phyloP scores from a whole-genome alignment of 2,113 vertebrate species.

The Anhinga rufa region DNA sequence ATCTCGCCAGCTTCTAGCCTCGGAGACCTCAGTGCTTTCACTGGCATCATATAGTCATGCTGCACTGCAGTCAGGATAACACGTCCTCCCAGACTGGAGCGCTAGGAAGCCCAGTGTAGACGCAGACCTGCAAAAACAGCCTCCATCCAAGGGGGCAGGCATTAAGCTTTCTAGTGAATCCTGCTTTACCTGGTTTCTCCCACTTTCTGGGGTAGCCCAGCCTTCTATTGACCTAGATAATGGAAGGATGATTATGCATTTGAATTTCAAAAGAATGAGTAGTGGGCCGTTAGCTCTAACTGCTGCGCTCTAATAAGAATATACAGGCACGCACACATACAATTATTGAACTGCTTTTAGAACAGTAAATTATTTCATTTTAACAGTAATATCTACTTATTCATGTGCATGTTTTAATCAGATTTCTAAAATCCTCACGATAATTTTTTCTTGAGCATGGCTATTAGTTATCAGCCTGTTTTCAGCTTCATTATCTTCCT shows the following conservation, averaged over 20 bases:
- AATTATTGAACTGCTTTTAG: background rate
- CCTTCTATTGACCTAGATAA: slow-evolving; percentile 36
- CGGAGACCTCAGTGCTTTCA: background rate
- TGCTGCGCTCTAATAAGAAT: background rate
- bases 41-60: background rate
- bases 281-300: background rate
- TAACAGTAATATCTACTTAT: background rate
- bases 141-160: background rate
- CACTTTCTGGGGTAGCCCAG: background rate
- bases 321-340: background rate
- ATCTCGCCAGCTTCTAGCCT: background rate
- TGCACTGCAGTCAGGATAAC: background rate
- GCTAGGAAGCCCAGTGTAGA: background rate
- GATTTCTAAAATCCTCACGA: background rate
- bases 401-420: background rate
- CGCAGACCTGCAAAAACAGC: background rate
- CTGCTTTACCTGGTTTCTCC: background rate
- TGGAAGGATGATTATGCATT: slow-evolving; percentile 31
- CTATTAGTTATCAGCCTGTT: background rate
- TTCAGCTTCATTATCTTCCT: background rate
- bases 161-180: background rate
- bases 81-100: accelerated
- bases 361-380: background rate
- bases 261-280: slow-evolving; percentile 33
- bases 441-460: background rate